These are phyloP conservation scores for Anolis carolinensis DNA, from an alignment of 2,113 vertebrate genomes.

Conservation along the genomic window DNA sequence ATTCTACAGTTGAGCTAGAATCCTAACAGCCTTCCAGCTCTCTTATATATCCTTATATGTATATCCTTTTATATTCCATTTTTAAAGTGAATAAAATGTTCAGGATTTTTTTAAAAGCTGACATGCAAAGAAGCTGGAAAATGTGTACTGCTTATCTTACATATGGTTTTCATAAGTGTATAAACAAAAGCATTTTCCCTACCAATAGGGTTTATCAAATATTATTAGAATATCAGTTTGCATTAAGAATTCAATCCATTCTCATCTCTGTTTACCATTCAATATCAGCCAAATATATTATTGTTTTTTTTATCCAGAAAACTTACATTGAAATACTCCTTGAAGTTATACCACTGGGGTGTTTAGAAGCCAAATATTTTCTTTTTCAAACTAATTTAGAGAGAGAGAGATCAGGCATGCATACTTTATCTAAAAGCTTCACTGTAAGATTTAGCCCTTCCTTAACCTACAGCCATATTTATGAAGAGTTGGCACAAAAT, in stretches of 20 bases:
- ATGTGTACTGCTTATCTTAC: neutral
- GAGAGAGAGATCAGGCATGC: constrained; percentile 19
- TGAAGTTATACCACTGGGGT: constrained; percentile 24
- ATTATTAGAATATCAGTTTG: constrained; percentile 9
- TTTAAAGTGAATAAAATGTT: neutral
- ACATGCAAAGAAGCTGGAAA: neutral
- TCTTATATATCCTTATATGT: neutral
- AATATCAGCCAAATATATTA: constrained; percentile 22
- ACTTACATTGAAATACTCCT: constrained; percentile 3
- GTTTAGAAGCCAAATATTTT: constrained; percentile 35
- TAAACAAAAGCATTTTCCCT: neutral
- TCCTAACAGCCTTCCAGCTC: neutral
- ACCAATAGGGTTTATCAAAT: constrained; percentile 35
- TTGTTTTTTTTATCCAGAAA: constrained; percentile 27
- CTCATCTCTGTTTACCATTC: neutral
- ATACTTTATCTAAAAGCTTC: constrained; percentile 21
- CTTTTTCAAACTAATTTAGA: constrained; percentile 5
- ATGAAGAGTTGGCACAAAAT: neutral
- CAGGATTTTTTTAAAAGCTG: neutral
- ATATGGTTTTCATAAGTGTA: neutral
- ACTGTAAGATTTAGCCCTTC: neutral
- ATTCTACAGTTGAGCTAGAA: neutral
- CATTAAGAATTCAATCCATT: constrained; percentile 12
- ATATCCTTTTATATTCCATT: neutral
- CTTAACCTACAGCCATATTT: neutral